Conservation (phyloP, 2,797 vertebrate genomes). For the Manis pentadactyla region DNA sequence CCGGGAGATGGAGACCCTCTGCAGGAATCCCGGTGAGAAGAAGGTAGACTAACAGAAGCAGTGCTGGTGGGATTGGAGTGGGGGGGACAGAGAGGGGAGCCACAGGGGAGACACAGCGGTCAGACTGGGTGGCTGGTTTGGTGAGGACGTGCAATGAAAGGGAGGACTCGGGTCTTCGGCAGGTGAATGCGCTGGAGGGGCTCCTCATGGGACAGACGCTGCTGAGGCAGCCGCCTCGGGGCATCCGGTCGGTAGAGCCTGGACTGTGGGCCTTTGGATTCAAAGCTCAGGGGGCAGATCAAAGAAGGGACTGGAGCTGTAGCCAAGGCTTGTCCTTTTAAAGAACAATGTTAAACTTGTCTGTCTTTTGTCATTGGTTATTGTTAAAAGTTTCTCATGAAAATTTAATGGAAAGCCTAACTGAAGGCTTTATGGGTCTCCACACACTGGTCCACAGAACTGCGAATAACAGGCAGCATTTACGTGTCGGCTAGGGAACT, state of each 20-base stretch:
- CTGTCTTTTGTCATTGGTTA: not conserved
- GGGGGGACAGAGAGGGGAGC: not conserved
- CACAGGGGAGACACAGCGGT: not conserved
- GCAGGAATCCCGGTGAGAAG: not conserved
- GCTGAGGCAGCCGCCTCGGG: not conserved
- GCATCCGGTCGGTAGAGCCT: too few species aligned
- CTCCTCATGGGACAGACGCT: rapidly evolving
- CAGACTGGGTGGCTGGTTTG: not conserved
- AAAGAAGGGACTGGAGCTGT: not conserved
- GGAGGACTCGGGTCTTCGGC: not conserved
- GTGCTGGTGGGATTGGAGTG: not conserved
- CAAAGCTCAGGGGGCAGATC: not conserved
- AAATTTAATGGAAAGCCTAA: not conserved
- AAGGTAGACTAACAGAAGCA: not conserved
- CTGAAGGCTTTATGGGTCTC: not conserved
- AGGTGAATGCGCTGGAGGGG: not conserved
- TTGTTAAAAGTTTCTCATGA: not conserved
- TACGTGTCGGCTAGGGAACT: not conserved
- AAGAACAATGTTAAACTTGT: not conserved
- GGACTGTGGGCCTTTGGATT: not conserved
- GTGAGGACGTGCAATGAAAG: not conserved
- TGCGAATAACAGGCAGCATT: not conserved
- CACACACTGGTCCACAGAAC: not conserved
- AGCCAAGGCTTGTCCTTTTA: not conserved
- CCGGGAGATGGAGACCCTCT: not conserved